phyloP scores from a whole-genome alignment of 2,888 invertebrate genomes.

The Drosophila flavopinicola region DNA sequence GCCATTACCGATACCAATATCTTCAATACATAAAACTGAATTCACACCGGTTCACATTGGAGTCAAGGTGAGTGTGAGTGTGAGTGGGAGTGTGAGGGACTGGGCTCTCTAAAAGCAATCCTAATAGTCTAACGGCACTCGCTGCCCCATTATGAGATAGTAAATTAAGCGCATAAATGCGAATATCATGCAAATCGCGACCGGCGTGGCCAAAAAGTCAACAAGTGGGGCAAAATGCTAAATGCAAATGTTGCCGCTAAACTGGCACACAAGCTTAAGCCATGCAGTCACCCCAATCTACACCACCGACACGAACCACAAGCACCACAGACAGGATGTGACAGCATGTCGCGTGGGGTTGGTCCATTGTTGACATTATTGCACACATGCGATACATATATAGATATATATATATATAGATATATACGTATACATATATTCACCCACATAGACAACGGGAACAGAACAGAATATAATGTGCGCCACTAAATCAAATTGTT shows the following conservation, averaged over 20 bases:
- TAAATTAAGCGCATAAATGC: slow-evolving; percentile 74
- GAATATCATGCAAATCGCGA: slow-evolving; percentile 76
- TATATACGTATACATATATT: slow-evolving; percentile 13
- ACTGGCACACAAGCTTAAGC: slow-evolving; percentile 47
- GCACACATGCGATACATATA: slow-evolving; percentile 24
- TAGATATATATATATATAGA: not conserved
- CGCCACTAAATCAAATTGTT: slow-evolving; percentile 72
- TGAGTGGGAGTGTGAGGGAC: too few species aligned
- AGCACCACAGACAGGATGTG: slow-evolving; percentile 53
- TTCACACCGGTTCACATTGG: slow-evolving; percentile 84
- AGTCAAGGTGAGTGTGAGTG: slow-evolving; percentile 84
- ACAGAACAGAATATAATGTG: slow-evolving; percentile 43
- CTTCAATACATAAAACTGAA: slow-evolving; percentile 84
- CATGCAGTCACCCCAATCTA: slow-evolving; percentile 3
- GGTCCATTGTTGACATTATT: slow-evolving; percentile 77
- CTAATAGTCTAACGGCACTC: slow-evolving; percentile 22
- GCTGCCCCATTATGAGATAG: slow-evolving; percentile 67
- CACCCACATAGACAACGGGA: slow-evolving; percentile 32
- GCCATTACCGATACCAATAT: slow-evolving; percentile 84
- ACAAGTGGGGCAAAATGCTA: slow-evolving; percentile 73
- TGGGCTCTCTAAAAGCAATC: slow-evolving; percentile 2
- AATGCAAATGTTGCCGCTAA: slow-evolving; percentile 65
- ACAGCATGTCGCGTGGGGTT: slow-evolving; percentile 54
- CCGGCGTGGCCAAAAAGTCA: slow-evolving; percentile 52
- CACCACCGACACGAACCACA: slow-evolving; percentile 4